phyloP scores from a whole-genome alignment of 2,113 vertebrate genomes.

The Grammomys dolichurus region DNA sequence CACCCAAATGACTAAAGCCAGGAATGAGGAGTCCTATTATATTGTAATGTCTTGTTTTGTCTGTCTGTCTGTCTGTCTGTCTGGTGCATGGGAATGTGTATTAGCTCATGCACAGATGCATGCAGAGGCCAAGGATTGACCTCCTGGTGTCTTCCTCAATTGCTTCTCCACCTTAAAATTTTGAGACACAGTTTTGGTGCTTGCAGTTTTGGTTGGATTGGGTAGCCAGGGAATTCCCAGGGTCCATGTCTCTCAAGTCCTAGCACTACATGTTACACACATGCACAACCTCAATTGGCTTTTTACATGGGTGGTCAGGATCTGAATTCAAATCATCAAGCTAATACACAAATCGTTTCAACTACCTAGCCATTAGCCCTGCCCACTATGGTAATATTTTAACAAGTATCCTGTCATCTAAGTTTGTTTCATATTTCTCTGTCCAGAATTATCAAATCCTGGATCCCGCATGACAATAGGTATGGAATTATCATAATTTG shows the following conservation, averaged over 20 bases:
- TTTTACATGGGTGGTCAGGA: not conserved
- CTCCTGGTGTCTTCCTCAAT: not conserved
- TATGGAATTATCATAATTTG: not conserved
- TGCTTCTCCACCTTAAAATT: not conserved
- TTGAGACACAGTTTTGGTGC: not conserved
- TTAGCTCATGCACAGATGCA: accelerated
- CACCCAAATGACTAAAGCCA: not conserved
- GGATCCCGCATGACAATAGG: not conserved
- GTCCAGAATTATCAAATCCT: not conserved
- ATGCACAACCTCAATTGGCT: not conserved
- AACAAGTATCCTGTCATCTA: not conserved
- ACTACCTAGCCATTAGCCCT: no score
- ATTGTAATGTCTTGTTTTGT: not conserved
- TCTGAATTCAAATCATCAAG: not conserved
- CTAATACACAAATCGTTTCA: not conserved
- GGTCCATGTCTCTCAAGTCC: not conserved
- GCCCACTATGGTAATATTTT: not conserved
- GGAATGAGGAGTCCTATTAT: not conserved
- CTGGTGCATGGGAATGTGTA: not conserved
- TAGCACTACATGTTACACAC: not conserved
- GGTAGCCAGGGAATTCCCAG: not conserved
- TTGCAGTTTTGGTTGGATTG: not conserved
- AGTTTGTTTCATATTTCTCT: not conserved
- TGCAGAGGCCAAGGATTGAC: not conserved
- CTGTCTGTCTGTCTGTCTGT: not conserved